Evolutionary conservation across 2,888 invertebrate species (phyloP).

Genomic region (Slavum lentiscoides): DNA sequence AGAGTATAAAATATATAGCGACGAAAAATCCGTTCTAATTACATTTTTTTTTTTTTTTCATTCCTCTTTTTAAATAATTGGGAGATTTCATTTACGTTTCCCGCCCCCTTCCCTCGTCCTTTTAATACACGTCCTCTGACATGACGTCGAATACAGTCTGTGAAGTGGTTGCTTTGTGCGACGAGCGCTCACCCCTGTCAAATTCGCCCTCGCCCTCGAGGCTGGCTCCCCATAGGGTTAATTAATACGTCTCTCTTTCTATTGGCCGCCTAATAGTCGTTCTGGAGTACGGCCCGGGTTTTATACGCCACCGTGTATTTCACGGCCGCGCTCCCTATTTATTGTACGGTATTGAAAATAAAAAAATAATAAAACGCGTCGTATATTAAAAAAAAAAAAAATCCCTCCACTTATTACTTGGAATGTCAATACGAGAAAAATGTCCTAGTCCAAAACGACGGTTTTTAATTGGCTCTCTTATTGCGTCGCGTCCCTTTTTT

Average conservation of each 20-base stretch:
- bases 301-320: constrained; percentile 7
- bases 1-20: too few relatives aligned
- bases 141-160: constrained; percentile 48
- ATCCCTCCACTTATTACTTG: constrained; percentile 30
- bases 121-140: constrained; percentile 32
- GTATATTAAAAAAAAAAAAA: constrained; percentile 32
- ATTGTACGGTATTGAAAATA: constrained; percentile 28
- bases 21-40: not conserved
- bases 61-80: constrained; percentile 6
- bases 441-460: constrained; percentile 41
- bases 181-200: constrained; percentile 48
- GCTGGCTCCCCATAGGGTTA: constrained; percentile 52
- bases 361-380: constrained; percentile 7
- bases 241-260: constrained; percentile 52
- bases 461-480: constrained; percentile 50
- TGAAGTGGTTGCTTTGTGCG: constrained; percentile 46
- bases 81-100: constrained; percentile 21
- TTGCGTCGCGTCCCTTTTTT: constrained; percentile 39
- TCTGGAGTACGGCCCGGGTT: not conserved
- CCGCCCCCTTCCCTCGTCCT: not conserved
- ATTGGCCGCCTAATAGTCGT: constrained; percentile 49
- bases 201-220: constrained; percentile 48
- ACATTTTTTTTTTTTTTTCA: not conserved
- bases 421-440: constrained; percentile 46
- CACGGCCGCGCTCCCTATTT: constrained; percentile 20